Evolutionary conservation across 1,140 invertebrate species (phyloP), one percentile per base, ranked within the genome.

Genomic region (Oedothorax gibbosus): DNA sequence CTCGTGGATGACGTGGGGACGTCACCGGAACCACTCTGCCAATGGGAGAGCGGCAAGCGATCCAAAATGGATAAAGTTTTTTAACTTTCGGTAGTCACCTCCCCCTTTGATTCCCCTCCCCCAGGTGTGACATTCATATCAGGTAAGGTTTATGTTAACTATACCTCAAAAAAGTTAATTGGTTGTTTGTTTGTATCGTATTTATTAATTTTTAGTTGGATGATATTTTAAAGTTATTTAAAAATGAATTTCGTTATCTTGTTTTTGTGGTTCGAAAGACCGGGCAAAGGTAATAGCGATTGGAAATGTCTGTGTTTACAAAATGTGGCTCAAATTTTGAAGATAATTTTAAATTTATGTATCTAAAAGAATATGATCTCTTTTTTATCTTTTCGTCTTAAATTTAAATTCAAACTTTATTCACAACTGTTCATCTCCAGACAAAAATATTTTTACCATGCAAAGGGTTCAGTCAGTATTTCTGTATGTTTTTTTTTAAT

Each of bases 41-140:
- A 81, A 81, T 81, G 54, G 56, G 66, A 81, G 56, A 50, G 21
- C 65, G 49, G 12, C 76, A 11, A 65, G 49, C 76, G 49, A 20
- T 72, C 49, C 35, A 57, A 81, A 72, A 81, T 81, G 79, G 68
- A 72, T 50, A 72, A 81, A 81, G 72, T 64, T 80, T 80, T 80
- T 54, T 21, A 69, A 80, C 60, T 80, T 69, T 69, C n/a, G 15
- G 12, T 35, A 35, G 35, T 35, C 35, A 35, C 18, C 49, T 60
- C 57, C 66, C 68, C 68, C 68, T 35, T 35, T 51, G 14, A 69
- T 51, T 71, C 5, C 66, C 51, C 10, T 71, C 35, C 35, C 35
- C 35, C 35, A 35, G 35, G 35, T 35, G 35, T 35, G 35, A 35
- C 35, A 35, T 35, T 35, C 35, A 35, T 35, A 2, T 35, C 35